phyloP scores from a whole-genome alignment of 2,113 vertebrate species.

The Prolemur simus region DNA sequence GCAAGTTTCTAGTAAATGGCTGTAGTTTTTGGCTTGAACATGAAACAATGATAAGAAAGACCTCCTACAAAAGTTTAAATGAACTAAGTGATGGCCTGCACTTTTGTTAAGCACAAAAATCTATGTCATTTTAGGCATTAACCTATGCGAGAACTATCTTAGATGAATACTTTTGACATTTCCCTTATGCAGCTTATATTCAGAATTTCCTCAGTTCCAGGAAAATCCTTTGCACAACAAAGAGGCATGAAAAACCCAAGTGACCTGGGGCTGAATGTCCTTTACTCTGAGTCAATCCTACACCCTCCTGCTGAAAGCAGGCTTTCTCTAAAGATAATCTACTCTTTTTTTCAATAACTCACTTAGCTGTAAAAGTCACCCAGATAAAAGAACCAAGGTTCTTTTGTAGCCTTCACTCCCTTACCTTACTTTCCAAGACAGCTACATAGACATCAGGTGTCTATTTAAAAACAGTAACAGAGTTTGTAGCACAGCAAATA shows the following conservation, averaged over 20 bases:
- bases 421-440: not conserved
- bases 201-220: not conserved
- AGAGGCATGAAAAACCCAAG: not conserved
- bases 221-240: not conserved
- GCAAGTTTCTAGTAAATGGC: not conserved
- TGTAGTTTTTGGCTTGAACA: not conserved
- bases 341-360: not conserved
- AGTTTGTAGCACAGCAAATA: not conserved
- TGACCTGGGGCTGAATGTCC: not conserved
- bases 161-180: not conserved
- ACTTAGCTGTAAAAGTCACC: not conserved
- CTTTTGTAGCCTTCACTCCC: not conserved
- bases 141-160: not conserved
- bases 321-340: not conserved
- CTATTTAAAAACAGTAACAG: not conserved
- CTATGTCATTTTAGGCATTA: not conserved
- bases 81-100: not conserved
- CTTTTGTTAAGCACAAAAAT: not conserved
- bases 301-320: not conserved
- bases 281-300: not conserved
- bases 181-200: not conserved
- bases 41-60: not conserved
- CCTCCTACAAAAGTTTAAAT: not conserved
- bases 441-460: fast-evolving
- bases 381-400: not conserved